phyloP scores from a whole-genome alignment of 2,113 vertebrate genomes.

The Neotoma lepida region DNA sequence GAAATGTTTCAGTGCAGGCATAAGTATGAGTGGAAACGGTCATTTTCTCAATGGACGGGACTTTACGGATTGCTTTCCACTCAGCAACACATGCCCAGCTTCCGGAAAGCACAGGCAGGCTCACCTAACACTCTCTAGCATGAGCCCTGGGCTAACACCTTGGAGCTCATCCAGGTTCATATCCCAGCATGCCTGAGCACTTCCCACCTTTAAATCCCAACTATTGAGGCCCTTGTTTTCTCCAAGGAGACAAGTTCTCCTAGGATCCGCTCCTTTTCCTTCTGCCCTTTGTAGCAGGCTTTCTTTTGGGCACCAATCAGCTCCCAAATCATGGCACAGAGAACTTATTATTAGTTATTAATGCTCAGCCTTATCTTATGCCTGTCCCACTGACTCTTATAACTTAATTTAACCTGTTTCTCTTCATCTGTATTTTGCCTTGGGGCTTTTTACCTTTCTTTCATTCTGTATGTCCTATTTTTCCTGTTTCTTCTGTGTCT shows the following conservation, averaged over 20 bases:
- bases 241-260: background rate
- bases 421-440: background rate
- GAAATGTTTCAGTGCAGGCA: too few species aligned
- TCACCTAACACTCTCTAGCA: background rate
- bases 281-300: background rate
- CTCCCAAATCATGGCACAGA: background rate
- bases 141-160: fast-evolving
- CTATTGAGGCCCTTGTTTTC: background rate
- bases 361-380: background rate
- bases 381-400: background rate
- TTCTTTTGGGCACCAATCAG: background rate
- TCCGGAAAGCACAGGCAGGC: background rate
- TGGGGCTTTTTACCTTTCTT: too few species aligned
- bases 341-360: background rate
- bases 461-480: background rate
- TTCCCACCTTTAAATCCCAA: background rate
- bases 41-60: background rate
- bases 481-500: background rate
- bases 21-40: too few species aligned
- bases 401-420: background rate
- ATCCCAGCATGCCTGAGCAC: fast-evolving
- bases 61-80: background rate
- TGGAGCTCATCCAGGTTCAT: background rate
- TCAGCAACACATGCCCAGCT: background rate
- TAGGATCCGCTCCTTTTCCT: background rate